A percentile compares a stretch with the other conserved stretches of the same genome.
These are phyloP conservation scores for Zoanthus sansibaricus DNA, from an alignment of 92 coral and sea anemone species.

Conservation along the genomic window DNA sequence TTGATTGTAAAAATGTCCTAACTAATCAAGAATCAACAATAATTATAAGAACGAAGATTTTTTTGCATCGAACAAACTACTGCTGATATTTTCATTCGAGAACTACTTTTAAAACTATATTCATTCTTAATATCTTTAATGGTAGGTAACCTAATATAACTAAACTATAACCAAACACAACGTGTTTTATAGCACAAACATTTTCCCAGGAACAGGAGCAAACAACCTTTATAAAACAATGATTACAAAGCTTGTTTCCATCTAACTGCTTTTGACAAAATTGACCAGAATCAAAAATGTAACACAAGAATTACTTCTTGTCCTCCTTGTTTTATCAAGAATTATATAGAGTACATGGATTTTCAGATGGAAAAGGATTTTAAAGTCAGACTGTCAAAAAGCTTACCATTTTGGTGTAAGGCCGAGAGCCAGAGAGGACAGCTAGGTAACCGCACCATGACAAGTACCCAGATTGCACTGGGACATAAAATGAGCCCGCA, in stretches of 20 bases:
- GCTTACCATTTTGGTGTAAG: slow-evolving; percentile 87
- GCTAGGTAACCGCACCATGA: slow-evolving; percentile 65
- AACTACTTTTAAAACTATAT: no score
- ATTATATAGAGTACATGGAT: neutral
- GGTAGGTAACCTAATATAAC: no score
- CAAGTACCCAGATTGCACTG: slow-evolving; percentile 51
- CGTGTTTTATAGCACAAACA: neutral
- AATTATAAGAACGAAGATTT: no score
- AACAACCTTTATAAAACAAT: neutral
- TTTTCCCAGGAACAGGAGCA: neutral
- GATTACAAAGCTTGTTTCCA: neutral
- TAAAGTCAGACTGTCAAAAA: neutral
- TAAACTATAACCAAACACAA: neutral
- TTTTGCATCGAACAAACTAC: no score
- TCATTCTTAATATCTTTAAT: no score
- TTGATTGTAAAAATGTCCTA: no score
- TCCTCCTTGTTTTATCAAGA: neutral
- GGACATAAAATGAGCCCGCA: slow-evolving; percentile 63
- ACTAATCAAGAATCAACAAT: no score
- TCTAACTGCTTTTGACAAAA: neutral
- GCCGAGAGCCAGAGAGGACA: slow-evolving; percentile 82
- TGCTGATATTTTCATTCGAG: no score
- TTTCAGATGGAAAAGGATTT: slow-evolving; percentile 80
- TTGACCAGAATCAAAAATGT: neutral
- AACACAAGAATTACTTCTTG: neutral